Base-by-base conservation (phyloP, 1,140 invertebrate genomes). In the Bradynema listronoti region DNA sequence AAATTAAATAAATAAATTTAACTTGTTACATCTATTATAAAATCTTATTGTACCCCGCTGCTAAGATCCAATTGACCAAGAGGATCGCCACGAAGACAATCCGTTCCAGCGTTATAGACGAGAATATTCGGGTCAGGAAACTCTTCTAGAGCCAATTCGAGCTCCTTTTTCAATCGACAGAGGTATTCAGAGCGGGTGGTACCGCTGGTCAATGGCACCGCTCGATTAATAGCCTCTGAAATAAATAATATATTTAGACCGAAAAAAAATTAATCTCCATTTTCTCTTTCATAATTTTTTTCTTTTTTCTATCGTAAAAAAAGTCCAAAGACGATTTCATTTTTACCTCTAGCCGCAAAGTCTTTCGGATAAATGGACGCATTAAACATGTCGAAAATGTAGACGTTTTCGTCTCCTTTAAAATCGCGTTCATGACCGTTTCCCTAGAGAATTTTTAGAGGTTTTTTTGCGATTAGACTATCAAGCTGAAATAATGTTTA, bases 311-410 rank as follows among this genome's bases (percentile, higher is more conserved):
- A 66, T 24, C 64, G 29, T 3, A 11, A 3, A n/a, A n/a, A n/a
- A n/a, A n/a, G n/a, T 22, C 22, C 22, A 39, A 9, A 39, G 19
- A 2, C 33, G 2, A 2, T 24, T 45, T 25, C 39, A 14, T 5
- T 45, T 24, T n/a, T 72, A 82, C 81, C 65, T 80, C 88, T 88
- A 2, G 88, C 88, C 58, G 78, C 79, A 30, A 83, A 80, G 79
- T 91, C 89, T 65, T 81, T 82, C 1, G 89, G 89, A 78, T 89
- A 91, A 54, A 91, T 88, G 29, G 82, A 78, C 51, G 83, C 81
- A 79, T 91, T 91, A 78, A 88, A 91, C 63, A 90, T 85, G 78
- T 91, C 89, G 81, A 91, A 81, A 65, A 91, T 90, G 72, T 87
- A 91, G 4, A 91, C 85, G 52, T 74, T 65, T 9, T 79, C 66